Evolutionary conservation across 1,140 invertebrate species (phyloP).

Genomic region (Nymphalis io): DNA sequence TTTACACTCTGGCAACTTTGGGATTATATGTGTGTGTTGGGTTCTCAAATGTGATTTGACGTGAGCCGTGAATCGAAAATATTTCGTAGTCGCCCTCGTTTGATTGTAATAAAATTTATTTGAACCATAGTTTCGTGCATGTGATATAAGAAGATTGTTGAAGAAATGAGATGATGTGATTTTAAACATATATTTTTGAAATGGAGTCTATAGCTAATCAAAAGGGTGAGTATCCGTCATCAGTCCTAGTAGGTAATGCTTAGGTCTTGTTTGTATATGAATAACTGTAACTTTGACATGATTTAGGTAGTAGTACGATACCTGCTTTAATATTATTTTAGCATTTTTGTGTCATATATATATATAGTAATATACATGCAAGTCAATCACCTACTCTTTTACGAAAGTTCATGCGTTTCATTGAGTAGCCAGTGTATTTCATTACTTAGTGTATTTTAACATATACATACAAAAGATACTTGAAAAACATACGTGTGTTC

Average conservation of each 20-base stretch:
- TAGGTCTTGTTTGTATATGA: constrained; percentile 75
- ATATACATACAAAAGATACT: constrained; percentile 20
- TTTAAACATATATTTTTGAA: constrained; percentile 51
- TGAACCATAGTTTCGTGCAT: constrained; percentile 7
- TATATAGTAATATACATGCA: constrained; percentile 12
- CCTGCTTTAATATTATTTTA: constrained; percentile 38
- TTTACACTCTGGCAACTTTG: background rate
- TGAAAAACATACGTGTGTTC: constrained; percentile 27
- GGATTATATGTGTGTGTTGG: background rate
- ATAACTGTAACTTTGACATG: constrained; percentile 75
- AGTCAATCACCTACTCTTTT: constrained; percentile 28
- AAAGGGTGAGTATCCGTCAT: constrained; percentile 68
- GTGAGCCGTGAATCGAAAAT: constrained; percentile 33
- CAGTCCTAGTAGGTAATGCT: constrained; percentile 41
- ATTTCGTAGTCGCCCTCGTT: constrained; percentile 41
- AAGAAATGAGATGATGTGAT: constrained; percentile 70
- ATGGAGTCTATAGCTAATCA: constrained; percentile 73
- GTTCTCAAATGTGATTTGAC: constrained; percentile 35
- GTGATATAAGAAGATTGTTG: constrained; percentile 17
- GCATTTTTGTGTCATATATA: constrained; percentile 32
- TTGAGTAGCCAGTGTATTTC: background rate
- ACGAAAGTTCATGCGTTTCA: constrained; percentile 22
- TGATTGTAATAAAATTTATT: constrained; percentile 31
- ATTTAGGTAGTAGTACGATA: constrained; percentile 62
- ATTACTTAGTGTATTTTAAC: background rate